Evolutionary conservation across 1,140 invertebrate species (phyloP), one percentile per base, ranked within the genome.

Genomic region (Psix sp.): DNA sequence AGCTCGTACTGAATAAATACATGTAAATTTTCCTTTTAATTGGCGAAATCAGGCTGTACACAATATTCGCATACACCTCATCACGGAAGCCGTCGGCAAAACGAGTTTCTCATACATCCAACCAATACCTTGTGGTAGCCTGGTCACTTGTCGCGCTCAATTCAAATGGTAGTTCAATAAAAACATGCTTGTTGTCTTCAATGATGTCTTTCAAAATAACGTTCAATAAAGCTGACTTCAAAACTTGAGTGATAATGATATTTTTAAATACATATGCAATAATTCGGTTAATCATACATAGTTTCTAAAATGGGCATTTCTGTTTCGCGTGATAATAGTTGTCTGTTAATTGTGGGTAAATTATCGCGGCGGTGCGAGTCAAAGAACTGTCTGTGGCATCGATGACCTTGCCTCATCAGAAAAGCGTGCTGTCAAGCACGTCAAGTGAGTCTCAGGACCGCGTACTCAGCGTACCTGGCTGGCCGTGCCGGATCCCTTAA

Each of bases 361-460:
- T 70, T 75, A 68, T 75, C 54, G 31, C 36, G 49, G 65, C 73
- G 73, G 73, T 43, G 11, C 16, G 43, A 68, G 51, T 63, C 45
- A 74, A 63, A 68, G 51, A 62, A 39, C 43, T 57, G 46, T 40
- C 35, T 62, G 52, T 48, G 48, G 42, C 42, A 66, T 48, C 36
- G 38, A 38, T 70, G 65, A 70, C 66, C 73, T 70, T 75, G 73
- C 59, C 54, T 65, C 66, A 54, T 56, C 66, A 36, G n/a, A 35
- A 36, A 70, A 35, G 18, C 18, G 40, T 40, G 54, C 73, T 75
- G 73, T 75, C 73, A 70, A 75, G 72, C 65, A 70, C 65, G 59
- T 75, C 65, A 75, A 54, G 39, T 42, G 24, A 60, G n/a, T n/a
- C n/a, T n/a, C n/a, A n/a, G n/a, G 26, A 54, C 48, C 66, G 56